Evolutionary conservation across 2,888 invertebrate species (phyloP).

Genomic region (Sesia bembeciformis): DNA sequence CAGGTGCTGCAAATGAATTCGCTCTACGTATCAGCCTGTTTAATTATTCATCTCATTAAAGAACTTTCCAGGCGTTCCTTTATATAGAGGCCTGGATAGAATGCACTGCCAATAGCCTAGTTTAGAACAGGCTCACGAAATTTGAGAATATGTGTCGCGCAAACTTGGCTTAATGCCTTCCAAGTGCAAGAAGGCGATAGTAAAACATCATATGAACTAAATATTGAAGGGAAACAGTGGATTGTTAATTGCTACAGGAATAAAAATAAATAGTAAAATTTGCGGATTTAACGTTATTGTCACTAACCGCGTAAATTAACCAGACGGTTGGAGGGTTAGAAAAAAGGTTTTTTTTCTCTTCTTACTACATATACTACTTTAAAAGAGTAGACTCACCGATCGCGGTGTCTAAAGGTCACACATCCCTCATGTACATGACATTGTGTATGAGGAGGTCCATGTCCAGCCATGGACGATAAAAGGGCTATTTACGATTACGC

Average conservation of each 20-base stretch:
- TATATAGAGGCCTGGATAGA: conserved; percentile 32
- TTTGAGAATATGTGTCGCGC: conserved; percentile 45
- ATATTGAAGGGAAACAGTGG: not conserved
- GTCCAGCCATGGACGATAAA: no score
- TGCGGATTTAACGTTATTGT: no score
- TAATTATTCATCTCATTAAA: conserved; percentile 71
- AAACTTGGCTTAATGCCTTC: not conserved
- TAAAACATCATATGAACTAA: not conserved
- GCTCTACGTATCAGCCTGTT: conserved; percentile 33
- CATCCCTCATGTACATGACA: no score
- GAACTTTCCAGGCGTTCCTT: conserved; percentile 57
- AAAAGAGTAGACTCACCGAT: no score
- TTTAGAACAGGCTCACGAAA: conserved; percentile 39
- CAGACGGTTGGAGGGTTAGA: no score
- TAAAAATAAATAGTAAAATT: no score
- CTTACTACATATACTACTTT: no score
- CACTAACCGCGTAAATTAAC: no score
- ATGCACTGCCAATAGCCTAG: conserved; percentile 57
- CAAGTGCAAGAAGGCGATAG: not conserved
- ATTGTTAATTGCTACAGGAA: not conserved
- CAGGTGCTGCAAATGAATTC: conserved; percentile 1
- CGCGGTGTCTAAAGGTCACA: no score
- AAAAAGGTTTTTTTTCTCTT: no score
- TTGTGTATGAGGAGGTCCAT: no score
- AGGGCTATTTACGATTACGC: no score